Percentiles rank a stretch among this genome's conserved stretches.
These are phyloP conservation scores for Epinotia brunnichana DNA, from an alignment of 2,888 invertebrate genomes.

Conservation along the genomic window DNA sequence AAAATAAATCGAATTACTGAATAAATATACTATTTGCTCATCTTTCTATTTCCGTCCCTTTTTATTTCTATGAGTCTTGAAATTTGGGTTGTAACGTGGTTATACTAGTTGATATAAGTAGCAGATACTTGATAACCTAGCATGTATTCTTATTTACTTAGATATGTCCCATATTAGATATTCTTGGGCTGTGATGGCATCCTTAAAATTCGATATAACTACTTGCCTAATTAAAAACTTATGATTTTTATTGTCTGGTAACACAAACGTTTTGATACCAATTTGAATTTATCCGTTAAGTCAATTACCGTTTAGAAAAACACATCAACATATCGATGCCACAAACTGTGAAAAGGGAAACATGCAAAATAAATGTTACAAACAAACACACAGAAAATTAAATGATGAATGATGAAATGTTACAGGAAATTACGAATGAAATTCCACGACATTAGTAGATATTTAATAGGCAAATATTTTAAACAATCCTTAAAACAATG, in stretches of 20 bases:
- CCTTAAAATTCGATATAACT: constrained; percentile 40
- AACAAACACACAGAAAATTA: too few species aligned
- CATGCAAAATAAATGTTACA: constrained; percentile 1
- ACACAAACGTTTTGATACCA: constrained; percentile 32
- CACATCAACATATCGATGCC: constrained; percentile 56
- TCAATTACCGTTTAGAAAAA: constrained; percentile 59
- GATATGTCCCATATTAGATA: constrained; percentile 61
- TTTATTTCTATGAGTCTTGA: constrained; percentile 55
- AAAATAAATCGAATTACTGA: constrained; percentile 34
- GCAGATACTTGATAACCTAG: constrained; percentile 37
- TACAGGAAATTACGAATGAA: constrained; percentile 27
- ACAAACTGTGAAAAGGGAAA: constrained; percentile 6
- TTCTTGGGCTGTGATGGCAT: constrained; percentile 68
- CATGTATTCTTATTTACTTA: constrained; percentile 53
- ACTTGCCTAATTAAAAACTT: constrained; percentile 30
- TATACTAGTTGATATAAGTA: constrained; percentile 45
- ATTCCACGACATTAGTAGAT: constrained; percentile 33
- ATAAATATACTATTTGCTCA: constrained; percentile 63
- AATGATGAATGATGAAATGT: too few species aligned
- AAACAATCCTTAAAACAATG: constrained; percentile 29
- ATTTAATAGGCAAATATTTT: constrained; percentile 35
- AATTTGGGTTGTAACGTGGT: constrained; percentile 44
- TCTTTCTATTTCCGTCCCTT: constrained; percentile 75
- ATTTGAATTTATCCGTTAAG: constrained; percentile 39
- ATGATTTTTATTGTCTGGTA: constrained; percentile 30